Conservation (phyloP, 2,113 vertebrate genomes). For the Peromyscus maniculatus region DNA sequence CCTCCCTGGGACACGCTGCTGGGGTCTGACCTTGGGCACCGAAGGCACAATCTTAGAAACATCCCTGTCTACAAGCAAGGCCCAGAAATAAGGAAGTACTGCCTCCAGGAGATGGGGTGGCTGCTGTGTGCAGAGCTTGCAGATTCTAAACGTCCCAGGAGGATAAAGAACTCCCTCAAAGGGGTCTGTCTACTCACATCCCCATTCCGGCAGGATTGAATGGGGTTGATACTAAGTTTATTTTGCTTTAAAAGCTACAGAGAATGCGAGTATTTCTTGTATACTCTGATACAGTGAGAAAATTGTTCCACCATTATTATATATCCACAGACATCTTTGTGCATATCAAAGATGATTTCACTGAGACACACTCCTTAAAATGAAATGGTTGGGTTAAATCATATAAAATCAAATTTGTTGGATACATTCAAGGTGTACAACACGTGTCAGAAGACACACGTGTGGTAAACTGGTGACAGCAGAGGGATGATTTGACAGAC, state of each 20-base stretch:
- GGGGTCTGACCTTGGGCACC: neutral
- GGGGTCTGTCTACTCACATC: neutral
- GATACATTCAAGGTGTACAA: neutral
- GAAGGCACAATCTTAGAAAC: neutral
- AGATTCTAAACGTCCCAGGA: too few relatives aligned
- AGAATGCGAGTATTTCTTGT: neutral
- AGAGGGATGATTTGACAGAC: neutral
- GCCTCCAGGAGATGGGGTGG: neutral
- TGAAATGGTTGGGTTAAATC: neutral
- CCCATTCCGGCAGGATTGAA: neutral
- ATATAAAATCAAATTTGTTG: neutral
- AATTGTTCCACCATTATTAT: neutral
- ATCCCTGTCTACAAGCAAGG: neutral
- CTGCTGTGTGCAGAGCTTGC: too few relatives aligned
- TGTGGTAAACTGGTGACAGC: neutral
- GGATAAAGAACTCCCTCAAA: neutral
- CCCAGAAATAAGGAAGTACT: neutral
- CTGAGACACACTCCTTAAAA: neutral
- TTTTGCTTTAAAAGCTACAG: conserved; percentile 1
- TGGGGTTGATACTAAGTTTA: neutral
- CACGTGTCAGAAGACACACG: neutral
- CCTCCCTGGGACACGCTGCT: neutral
- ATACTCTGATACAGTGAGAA: neutral
- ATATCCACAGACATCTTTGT: neutral
- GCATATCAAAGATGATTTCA: neutral